A percentile compares a stretch with the other conserved stretches of the same genome.
Conservation (phyloP, 1,140 invertebrate genomes). For the Ruditapes philippinarum region DNA sequence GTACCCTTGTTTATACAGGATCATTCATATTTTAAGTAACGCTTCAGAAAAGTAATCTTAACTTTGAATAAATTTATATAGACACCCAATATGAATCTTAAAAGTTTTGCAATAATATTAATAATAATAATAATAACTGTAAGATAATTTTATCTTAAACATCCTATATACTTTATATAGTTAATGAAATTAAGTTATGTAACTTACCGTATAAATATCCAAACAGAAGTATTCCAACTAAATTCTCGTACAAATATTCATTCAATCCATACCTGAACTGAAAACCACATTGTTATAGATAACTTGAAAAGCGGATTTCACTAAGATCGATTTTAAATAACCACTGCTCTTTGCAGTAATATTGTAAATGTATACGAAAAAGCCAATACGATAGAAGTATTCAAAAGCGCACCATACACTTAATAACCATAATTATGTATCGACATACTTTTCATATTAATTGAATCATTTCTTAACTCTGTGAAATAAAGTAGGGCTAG, state of each 20-base stretch:
- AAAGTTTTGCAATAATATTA: no score
- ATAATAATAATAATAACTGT: no score
- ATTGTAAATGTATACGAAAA: background rate
- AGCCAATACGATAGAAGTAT: background rate
- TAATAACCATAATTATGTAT: background rate
- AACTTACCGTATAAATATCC: slow-evolving; percentile 1
- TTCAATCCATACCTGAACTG: background rate
- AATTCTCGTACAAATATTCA: background rate
- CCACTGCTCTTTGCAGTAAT: background rate
- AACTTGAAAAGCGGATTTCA: background rate
- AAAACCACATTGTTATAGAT: slow-evolving; percentile 15
- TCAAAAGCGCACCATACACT: background rate
- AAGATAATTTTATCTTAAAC: no score
- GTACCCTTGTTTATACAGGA: no score
- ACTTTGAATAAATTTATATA: no score
- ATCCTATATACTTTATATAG: no score
- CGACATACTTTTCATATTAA: background rate
- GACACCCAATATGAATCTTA: no score
- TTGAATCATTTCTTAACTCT: no score
- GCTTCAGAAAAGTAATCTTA: no score
- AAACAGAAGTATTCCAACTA: background rate
- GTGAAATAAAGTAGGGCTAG: no score
- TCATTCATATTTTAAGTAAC: no score
- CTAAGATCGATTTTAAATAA: slow-evolving; percentile 19
- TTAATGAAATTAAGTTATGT: background rate